Conservation (phyloP, 2,888 invertebrate species). For the Gisinianus flammeolus region DNA sequence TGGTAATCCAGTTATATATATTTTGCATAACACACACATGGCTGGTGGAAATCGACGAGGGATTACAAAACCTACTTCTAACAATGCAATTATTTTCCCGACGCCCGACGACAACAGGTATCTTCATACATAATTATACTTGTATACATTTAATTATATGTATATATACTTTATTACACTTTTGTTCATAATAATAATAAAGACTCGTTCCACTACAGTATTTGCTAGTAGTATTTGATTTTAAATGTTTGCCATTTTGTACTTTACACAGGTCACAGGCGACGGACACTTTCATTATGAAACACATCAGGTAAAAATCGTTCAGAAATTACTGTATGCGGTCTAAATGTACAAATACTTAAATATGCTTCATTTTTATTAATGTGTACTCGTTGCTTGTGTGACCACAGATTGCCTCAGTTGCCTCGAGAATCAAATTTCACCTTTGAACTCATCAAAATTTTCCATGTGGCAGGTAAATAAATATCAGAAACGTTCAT, state of each 20-base stretch:
- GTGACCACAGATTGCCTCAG: too few relatives aligned
- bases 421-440: conserved; percentile 52
- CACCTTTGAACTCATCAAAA: conserved; percentile 51
- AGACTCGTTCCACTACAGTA: too few relatives aligned
- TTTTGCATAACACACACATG: conserved; percentile 35
- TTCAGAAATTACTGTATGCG: too few relatives aligned
- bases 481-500: background rate
- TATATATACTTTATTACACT: too few relatives aligned
- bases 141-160: too few relatives aligned
- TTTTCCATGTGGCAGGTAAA: conserved; percentile 48
- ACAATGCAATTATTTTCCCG: conserved; percentile 18
- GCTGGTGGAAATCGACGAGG: conserved; percentile 46
- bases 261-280: conserved; percentile 16
- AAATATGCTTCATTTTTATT: too few relatives aligned
- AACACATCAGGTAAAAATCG: conserved; percentile 56
- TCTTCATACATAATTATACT: background rate
- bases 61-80: conserved; percentile 36
- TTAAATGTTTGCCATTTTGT: background rate
- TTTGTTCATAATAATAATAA: too few relatives aligned
- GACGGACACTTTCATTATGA: conserved; percentile 42
- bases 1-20: too few relatives aligned
- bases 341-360: too few relatives aligned
- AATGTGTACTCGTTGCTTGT: too few relatives aligned
- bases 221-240: background rate
- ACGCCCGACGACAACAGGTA: conserved; percentile 43